Base-by-base conservation (phyloP, 1,140 invertebrate genomes). In the Atta texana region DNA sequence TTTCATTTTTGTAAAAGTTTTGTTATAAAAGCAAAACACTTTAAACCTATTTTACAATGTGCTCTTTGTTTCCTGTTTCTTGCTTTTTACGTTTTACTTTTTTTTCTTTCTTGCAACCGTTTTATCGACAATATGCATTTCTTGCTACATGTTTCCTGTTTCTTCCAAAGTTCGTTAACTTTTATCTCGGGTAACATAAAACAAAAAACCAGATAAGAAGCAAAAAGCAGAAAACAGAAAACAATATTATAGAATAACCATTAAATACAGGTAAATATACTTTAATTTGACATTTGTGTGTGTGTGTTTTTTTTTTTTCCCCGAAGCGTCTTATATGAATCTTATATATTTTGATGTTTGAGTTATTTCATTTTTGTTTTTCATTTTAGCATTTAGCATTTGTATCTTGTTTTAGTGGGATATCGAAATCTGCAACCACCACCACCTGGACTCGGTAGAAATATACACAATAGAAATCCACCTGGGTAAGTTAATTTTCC, bases 361-460 rank as follows among this genome's bases (percentile, higher is more conserved):
- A 2, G 4, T 68, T 16, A 51, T 51, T 51, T 51, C 14, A 51
- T 51, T 51, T 51, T 1, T 39, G 39, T 51, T 51, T 14, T 51
- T 51, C 49, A 51, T 51, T 78, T 61, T 16, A 85, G 18, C 8
- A n/a, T 39, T 31, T 66, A 24, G 0, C 18, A 72, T 61, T 78
- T 63, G 7, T 84, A 55, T n/a, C 3, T 39, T 44, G 7, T 91
- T 90, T 59, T 76, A 95, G 94, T 93, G 78, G 92, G 92, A 63
- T 95, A 95, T 76, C 92, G 95, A 92, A 93, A 93, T 63, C 90
- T 94, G 90, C 94, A 95, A 87, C 95, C 94, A 53, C 94, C 94
- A 16, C 95, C 94, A 77, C 94, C 94, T 82, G 94, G 94, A 78
- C 85, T 95, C 68, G 91, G 93, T 80, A 92, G 95, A 88, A 94